Evolutionary conservation across 2,888 invertebrate genomes (phyloP), one percentile per base, ranked within the genome.

Genomic region (Calliscelio sp.): DNA sequence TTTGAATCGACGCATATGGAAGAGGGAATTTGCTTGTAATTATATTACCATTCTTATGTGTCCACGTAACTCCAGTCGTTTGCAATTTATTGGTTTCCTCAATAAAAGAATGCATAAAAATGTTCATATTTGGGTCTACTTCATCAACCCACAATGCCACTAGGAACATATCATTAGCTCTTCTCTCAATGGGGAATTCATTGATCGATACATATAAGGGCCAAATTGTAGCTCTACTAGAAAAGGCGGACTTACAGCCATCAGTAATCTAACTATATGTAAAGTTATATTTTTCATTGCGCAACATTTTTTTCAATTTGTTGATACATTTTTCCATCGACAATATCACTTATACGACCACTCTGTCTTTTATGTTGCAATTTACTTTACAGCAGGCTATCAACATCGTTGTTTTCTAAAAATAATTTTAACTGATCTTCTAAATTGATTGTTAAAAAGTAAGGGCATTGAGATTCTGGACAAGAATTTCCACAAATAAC

Each of bases 111-210:
- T 70, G 28, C 18, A 79, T 8, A 14, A 79, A 79, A 0, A 61
- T 53, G 0, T 55, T 63, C 71, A 79, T 79, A 35, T 79, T 71
- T 14, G 79, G 79, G 22, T 70, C 71, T 4, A 44, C 53, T 18
- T 79, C 46, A 20, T 79, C 79, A 4, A 79, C 79, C 79, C 71
- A 79, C 1, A 63, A 5, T 0, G 74, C 35, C 0, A 18, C 46
- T 1, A 71, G 7, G 35, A 71, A 46, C 25, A 59, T 59, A 32
- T 59, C 35, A 11, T 11, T 0, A 8, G 3, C 18, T 49, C 25
- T 49, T 25, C 8, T 18, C 11, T 59, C 14, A 5, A 44, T 7
- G 4, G 59, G n/a, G 22, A 73, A 38, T 61, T 73, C 73, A 11
- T 73, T 46, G 6, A 73, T 35, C 11, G 11, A 11, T 1, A 61